Evolutionary conservation across 2,113 vertebrate species (phyloP), one percentile per base, ranked within the genome.

Genomic region (Sardina pilchardus): DNA sequence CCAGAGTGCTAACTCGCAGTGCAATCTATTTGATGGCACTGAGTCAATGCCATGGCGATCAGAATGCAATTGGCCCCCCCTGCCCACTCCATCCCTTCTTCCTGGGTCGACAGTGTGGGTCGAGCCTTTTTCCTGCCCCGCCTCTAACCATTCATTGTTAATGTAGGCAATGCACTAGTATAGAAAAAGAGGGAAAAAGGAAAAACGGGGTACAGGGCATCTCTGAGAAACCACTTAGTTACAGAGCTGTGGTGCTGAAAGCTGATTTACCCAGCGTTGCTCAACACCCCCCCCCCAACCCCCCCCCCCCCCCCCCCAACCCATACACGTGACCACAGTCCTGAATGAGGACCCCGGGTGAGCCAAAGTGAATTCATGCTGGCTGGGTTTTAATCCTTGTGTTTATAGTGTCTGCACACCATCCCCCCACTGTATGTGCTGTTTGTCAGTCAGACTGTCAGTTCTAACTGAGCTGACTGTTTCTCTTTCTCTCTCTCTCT

Each of bases 151-250:
- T 47, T 86, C 48, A 86, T 42, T 81, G 30, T 71, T 85, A 39
- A 85, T 84, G 78, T 30, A n/a, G 34, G 21, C 26, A 34, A 34
- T 78, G 34, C 34, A 78, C 39, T 78, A 36, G 71, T 7, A 26
- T 26, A 86, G 84, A 42, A 34, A 50, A 43, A 82, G 53, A 6
- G 86, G 86, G 45, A 36, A 45, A 48, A 82, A 71, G 6, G 12
- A 19, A 59, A 56, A 43, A 48, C 10, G 42, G 36, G 81, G n/a
- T 6, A 81, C 50, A 44, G 26, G 44, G 43, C 12, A 87, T 86
- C 83, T 90, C 90, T 86, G 88, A 85, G 90, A 90, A 87, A 78
- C 90, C 88, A 89, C 89, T 93, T 93, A 92, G 87, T 90, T 92
- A 90, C 88, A 91, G 84, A n/a, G 93, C 90, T 93, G 86, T 87